Evolutionary conservation across 2,113 vertebrate genomes (phyloP), one percentile per base, ranked within the genome.

Genomic region (Piliocolobus tephrosceles): DNA sequence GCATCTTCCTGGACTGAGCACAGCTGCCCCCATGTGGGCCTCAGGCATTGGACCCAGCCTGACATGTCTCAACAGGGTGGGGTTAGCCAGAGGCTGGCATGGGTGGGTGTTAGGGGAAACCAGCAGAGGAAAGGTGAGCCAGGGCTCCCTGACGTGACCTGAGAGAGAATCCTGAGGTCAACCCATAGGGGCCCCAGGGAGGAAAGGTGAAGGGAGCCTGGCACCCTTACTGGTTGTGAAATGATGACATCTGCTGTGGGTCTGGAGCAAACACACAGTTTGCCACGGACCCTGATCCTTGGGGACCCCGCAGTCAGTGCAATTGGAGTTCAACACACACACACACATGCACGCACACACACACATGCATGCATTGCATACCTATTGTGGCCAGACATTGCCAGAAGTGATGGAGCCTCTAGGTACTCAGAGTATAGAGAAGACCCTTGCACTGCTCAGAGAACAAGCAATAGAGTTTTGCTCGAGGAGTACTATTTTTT

Each of bases 371-470:
- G 47, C 10, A 27, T 1, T 0, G 40, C 9, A n/a, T 27, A 5
- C 23, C 20, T 22, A 23, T 50, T 17, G 10, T 40, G 61, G 0
- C 32, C 23, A 50, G 55, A 40, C 4, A 1, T 32, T 30, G 16
- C 7, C 3, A 30, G 70, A 16, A 3, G 9, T 30, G 3, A 0
- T 1, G 68, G 11, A 32, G 10, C 27, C 27, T 1, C 38, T 6
- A 5, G 40, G 35, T 22, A 45, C 20, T 66, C 45, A 4, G 57
- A 8, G 6, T 76, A 43, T 9, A 50, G 52, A 17, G 5, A 3
- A 58, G 73, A 64, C 3, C 30, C 2, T 8, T 6, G 4, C 14
- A n/a, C 18, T 16, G 20, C 47, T 22, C 3, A 20, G 0, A 43
- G 82, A 40, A 14, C 7, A 8, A 47, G 72, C 8, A 0, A 8